A percentile compares a stretch with the other conserved stretches of the same genome.
phyloP scores from a whole-genome alignment of 2,888 invertebrate species.

The Fabriciana adippe region DNA sequence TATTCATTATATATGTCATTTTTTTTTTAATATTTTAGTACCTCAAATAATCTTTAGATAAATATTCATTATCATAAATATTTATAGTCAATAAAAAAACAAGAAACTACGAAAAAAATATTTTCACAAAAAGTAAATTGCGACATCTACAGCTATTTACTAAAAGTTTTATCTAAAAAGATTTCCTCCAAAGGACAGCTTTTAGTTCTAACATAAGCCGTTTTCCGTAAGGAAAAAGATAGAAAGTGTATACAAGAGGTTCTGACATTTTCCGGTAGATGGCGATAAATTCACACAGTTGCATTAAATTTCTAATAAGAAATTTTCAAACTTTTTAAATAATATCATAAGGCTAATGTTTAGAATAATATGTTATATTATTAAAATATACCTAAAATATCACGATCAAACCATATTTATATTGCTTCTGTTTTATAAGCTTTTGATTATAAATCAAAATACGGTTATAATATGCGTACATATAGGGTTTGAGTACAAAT shows the following conservation, averaged over 20 bases:
- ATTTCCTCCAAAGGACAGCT: not conserved
- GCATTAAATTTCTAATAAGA: conserved; percentile 12
- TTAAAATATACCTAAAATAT: not conserved
- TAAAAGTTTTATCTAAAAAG: not conserved
- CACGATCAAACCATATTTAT: too few relatives aligned
- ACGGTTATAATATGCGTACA: not conserved
- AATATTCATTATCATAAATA: too few relatives aligned
- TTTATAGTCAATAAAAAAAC: too few relatives aligned
- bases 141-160: not conserved
- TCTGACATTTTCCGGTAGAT: conserved; percentile 10
- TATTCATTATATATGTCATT: too few relatives aligned
- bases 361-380: not conserved
- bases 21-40: too few relatives aligned
- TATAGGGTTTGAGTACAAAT: not conserved
- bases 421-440: too few relatives aligned
- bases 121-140: not conserved
- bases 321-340: not conserved
- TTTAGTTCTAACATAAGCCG: not conserved
- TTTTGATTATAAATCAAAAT: too few relatives aligned
- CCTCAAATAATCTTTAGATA: too few relatives aligned
- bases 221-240: too few relatives aligned
- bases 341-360: not conserved
- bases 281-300: conserved; percentile 26
- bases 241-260: too few relatives aligned
- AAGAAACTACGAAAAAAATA: too few relatives aligned